These are phyloP conservation scores for Laticauda laticaudata DNA, from an alignment of 2,113 vertebrate genomes.

Conservation along the genomic window DNA sequence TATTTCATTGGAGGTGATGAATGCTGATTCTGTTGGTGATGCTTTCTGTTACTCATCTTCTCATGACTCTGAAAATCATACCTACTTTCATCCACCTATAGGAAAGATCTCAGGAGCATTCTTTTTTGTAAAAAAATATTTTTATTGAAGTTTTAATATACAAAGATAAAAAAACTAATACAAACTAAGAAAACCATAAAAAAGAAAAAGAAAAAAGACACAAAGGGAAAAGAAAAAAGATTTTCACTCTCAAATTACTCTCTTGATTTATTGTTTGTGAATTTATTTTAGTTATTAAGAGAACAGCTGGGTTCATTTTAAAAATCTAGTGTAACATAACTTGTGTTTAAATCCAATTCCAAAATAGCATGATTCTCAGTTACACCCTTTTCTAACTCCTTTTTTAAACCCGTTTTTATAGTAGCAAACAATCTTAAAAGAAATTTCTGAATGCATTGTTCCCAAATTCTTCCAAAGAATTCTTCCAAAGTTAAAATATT, in stretches of 20 bases:
- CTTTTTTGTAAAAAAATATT: neutral
- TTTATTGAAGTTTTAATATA: neutral
- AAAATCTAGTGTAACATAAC: neutral
- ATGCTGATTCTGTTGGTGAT: neutral
- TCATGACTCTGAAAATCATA: neutral
- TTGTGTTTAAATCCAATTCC: neutral
- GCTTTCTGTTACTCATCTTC: neutral
- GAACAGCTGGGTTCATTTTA: neutral
- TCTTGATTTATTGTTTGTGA: neutral
- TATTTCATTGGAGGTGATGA: neutral
- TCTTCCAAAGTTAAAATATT: neutral
- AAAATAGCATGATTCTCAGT: neutral
- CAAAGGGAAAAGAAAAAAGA: neutral
- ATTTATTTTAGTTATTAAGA: neutral
- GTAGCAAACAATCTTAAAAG: neutral
- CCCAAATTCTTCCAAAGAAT: neutral
- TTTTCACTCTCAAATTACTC: too few relatives aligned
- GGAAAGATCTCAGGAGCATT: neutral
- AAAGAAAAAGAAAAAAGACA: neutral
- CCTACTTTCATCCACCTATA: neutral
- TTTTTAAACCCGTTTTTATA: neutral
- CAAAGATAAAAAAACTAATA: neutral
- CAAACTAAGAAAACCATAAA: neutral
- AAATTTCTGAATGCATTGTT: neutral
- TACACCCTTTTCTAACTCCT: neutral